Percentiles rank a stretch among this genome's conserved stretches.
These are phyloP conservation scores for Cynopterus sphinx DNA, from an alignment of 2,797 vertebrate genomes.

Conservation along the genomic window DNA sequence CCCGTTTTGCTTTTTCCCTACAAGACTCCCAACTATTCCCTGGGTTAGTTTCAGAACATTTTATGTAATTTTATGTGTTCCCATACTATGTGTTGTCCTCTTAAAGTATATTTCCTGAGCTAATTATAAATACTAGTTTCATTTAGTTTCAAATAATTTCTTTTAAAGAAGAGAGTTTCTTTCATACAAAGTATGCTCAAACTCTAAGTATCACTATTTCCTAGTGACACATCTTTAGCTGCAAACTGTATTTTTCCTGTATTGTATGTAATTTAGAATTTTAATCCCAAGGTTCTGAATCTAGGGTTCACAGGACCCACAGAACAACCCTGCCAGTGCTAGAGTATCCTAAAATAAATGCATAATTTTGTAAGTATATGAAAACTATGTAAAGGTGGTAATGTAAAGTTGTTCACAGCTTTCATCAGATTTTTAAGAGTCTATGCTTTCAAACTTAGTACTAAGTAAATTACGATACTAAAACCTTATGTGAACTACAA, in stretches of 20 bases:
- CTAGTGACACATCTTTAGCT: not conserved
- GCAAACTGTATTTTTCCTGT: not conserved
- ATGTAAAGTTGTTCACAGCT: not conserved
- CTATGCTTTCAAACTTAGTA: not conserved
- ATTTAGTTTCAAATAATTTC: not conserved
- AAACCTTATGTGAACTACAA: not conserved
- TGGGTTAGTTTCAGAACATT: not conserved
- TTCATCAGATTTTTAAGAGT: not conserved
- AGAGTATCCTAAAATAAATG: not conserved
- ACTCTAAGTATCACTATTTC: not conserved
- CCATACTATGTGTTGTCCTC: not conserved
- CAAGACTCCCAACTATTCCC: not conserved
- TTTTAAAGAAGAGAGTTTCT: not conserved
- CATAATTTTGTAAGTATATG: not conserved
- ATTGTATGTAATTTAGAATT: not conserved
- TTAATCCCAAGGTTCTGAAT: not conserved
- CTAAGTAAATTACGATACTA: not conserved
- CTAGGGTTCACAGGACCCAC: not conserved
- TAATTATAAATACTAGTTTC: not conserved
- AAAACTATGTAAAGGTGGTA: not conserved
- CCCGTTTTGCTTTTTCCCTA: not conserved
- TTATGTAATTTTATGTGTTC: not conserved
- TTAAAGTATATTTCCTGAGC: not conserved
- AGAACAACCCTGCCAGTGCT: not conserved
- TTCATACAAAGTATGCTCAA: not conserved